Evolutionary conservation across 1,140 invertebrate genomes (phyloP).

Genomic region (Nasonia longicornis): DNA sequence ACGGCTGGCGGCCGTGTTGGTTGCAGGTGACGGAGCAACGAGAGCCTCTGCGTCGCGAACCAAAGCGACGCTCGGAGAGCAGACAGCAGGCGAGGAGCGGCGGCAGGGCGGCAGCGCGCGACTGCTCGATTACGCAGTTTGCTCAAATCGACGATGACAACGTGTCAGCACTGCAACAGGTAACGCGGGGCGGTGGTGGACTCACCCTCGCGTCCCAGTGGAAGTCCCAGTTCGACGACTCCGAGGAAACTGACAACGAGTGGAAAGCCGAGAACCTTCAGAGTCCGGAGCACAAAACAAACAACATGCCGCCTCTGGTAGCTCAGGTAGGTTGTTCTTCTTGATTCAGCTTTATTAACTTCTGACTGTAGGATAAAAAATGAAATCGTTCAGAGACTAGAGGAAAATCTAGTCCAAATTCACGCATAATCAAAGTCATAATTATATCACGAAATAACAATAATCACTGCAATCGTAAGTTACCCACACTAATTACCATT

Average conservation of each 20-base stretch:
- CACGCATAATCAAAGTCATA: background rate
- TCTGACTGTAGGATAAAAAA: too few relatives aligned
- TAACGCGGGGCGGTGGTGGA: slow-evolving; percentile 80
- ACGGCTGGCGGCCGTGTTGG: background rate
- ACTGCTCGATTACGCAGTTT: slow-evolving; percentile 85
- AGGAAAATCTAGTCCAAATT: background rate
- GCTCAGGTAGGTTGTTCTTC: slow-evolving; percentile 57
- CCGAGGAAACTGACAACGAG: slow-evolving; percentile 92
- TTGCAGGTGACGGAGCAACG: slow-evolving; percentile 65
- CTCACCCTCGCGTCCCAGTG: slow-evolving; percentile 89
- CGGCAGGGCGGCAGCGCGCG: slow-evolving; percentile 63
- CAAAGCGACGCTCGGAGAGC: slow-evolving; percentile 59
- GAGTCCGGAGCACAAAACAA: slow-evolving; percentile 76
- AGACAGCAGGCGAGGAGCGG: slow-evolving; percentile 61
- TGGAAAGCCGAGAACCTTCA: slow-evolving; percentile 86
- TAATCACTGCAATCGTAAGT: background rate
- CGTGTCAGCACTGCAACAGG: slow-evolving; percentile 87
- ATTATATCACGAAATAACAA: background rate
- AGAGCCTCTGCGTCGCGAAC: slow-evolving; percentile 65
- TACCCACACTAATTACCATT: background rate
- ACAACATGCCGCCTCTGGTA: slow-evolving; percentile 53
- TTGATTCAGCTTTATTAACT: background rate
- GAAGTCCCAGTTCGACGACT: slow-evolving; percentile 95
- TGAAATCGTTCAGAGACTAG: background rate
- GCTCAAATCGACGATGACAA: slow-evolving; percentile 94